These are phyloP conservation scores for Ochotona princeps DNA, from an alignment of 2,113 vertebrate genomes.

Conservation along the genomic window DNA sequence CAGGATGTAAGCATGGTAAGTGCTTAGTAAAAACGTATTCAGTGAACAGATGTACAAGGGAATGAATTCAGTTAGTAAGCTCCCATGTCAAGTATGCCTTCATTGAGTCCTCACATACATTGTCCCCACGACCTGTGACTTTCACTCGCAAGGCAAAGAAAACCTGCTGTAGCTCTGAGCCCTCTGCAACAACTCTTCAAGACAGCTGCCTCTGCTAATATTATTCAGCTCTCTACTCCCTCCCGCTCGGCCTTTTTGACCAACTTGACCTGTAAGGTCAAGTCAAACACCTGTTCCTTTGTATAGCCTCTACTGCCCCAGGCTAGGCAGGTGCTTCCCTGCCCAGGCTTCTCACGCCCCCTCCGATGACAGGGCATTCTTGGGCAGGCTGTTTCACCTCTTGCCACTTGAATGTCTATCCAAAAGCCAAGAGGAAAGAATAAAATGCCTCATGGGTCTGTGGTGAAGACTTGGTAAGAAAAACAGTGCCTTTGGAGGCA, in stretches of 20 bases:
- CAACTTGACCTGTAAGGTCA: background rate
- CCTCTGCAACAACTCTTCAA: background rate
- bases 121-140: background rate
- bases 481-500: too few relatives aligned
- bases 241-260: background rate
- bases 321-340: background rate
- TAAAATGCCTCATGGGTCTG: background rate
- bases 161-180: background rate
- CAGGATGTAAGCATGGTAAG: background rate
- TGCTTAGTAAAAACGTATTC: conserved; percentile 17
- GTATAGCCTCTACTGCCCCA: background rate
- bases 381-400: background rate
- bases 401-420: background rate
- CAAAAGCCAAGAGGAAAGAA: background rate
- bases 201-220: too few relatives aligned
- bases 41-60: background rate
- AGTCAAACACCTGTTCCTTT: background rate
- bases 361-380: background rate
- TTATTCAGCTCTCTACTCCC: background rate
- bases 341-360: background rate
- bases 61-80: background rate
- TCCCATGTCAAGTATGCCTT: background rate
- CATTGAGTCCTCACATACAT: background rate
- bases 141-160: background rate
- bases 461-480: background rate